These are phyloP conservation scores for Yponomeuta malinellus DNA, from an alignment of 2,888 invertebrate species.

Conservation along the genomic window DNA sequence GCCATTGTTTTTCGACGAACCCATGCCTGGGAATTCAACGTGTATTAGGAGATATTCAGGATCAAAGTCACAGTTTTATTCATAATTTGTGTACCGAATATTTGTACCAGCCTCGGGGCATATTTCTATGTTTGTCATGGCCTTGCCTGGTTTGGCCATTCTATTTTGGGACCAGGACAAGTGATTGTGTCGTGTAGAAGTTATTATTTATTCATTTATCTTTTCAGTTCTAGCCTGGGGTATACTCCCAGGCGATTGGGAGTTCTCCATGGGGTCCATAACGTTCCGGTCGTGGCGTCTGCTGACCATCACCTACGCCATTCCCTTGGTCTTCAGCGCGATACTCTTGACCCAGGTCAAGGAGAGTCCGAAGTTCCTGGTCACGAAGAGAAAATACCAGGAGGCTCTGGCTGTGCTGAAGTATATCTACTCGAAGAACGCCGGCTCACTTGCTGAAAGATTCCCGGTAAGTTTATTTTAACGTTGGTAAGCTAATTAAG, in stretches of 20 bases:
- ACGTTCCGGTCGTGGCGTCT: conserved; percentile 83
- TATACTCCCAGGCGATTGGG: conserved; percentile 74
- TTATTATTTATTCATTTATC: not conserved
- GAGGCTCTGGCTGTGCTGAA: conserved; percentile 70
- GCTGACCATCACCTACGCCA: conserved; percentile 78
- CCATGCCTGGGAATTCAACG: not conserved
- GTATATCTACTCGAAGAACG: conserved; percentile 48
- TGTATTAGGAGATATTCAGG: too few species aligned
- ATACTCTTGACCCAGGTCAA: conserved; percentile 64
- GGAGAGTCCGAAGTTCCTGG: conserved; percentile 87
- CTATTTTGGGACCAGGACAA: too few species aligned
- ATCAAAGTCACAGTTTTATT: too few species aligned
- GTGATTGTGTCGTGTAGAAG: too few species aligned
- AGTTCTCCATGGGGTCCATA: conserved; percentile 42
- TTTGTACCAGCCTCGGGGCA: too few species aligned
- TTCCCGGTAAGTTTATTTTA: conserved; percentile 42
- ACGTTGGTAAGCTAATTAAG: not conserved
- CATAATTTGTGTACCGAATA: too few species aligned
- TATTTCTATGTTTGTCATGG: too few species aligned
- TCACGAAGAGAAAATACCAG: conserved; percentile 75
- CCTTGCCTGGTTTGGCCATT: too few species aligned
- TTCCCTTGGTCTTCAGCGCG: conserved; percentile 77
- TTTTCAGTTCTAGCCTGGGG: conserved; percentile 79
- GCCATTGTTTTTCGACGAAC: too few species aligned
- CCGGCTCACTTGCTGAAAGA: conserved; percentile 36